phyloP scores from a whole-genome alignment of 2,888 invertebrate genomes.

The Calameuta filiformis region DNA sequence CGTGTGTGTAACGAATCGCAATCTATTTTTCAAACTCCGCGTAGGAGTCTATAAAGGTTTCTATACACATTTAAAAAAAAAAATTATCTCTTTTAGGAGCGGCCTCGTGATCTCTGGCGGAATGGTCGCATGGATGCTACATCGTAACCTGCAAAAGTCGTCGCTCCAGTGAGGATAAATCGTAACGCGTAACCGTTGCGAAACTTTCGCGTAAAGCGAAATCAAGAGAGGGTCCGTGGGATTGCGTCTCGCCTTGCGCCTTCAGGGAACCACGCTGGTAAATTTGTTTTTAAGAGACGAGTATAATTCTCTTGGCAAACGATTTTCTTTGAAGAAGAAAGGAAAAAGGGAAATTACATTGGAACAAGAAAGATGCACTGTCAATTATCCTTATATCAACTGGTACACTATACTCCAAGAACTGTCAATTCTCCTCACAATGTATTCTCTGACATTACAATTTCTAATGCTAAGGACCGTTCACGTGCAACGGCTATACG shows the following conservation, averaged over 20 bases:
- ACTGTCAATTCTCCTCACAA: background rate
- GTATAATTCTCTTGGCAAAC: background rate
- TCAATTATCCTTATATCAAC: background rate
- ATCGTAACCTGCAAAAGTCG: slow-evolving; percentile 22
- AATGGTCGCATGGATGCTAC: slow-evolving; percentile 44
- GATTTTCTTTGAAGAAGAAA: background rate
- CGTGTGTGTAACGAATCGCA: background rate
- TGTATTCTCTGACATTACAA: background rate
- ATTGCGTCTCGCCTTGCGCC: background rate
- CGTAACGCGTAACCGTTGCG: background rate
- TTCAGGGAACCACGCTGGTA: background rate
- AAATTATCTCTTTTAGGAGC: slow-evolving; percentile 43
- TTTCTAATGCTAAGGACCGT: background rate
- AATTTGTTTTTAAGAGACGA: background rate
- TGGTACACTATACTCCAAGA: background rate
- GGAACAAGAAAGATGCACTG: background rate
- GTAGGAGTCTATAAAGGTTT: background rate
- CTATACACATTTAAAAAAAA: background rate
- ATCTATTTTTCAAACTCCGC: background rate
- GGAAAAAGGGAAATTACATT: background rate
- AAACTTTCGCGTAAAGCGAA: background rate
- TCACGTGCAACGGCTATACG: background rate
- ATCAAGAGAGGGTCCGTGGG: background rate
- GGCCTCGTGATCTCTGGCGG: slow-evolving; percentile 45
- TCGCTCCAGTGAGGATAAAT: background rate